Base-by-base conservation (phyloP, 2,888 invertebrate genomes). In the Lamellibrachia satsuma region DNA sequence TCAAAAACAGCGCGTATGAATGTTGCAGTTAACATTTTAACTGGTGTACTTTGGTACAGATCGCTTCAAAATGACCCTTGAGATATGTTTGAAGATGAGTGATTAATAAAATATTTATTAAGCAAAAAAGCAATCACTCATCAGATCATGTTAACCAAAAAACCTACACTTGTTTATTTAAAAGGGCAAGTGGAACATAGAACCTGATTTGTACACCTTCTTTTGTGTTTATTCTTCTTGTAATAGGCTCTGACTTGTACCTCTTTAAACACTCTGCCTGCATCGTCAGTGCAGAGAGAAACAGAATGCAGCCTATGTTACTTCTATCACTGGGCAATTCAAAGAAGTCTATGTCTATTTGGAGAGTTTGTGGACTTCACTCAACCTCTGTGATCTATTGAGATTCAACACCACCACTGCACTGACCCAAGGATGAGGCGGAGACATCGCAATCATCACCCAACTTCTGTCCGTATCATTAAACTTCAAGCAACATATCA, bases 361-460 rank as follows among this genome's bases (percentile, higher is more conserved):
- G 22, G 75, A 75, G 75, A 75, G 75, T 15, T 75, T 75, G 75
- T 75, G 75, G 75, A 75, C 75, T 75, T 75, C n/a, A 75, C 75
- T 75, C 75, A 15, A 75, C 9, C 55, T 9, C 39, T 22, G 22
- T 75, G 15, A 75, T n/a, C 75, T 22, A n/a, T 75, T 75, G 75
- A 75, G 39, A 39, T 22, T 75, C 6, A n/a, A 75, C 75, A 75
- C 22, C 75, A 75, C 22, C 75, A 75, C 22, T 6, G 22, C 22
- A 3, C 75, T 75, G 75, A 75, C 75, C 75, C 75, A 22, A 22
- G 22, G 75, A 75, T n/a, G n/a, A 75, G 75, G 4, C 75, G n/a
- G 75, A 75, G 75, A 75, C 60, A 60, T 60, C 75, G 6, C 75
- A 15, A 2, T 6, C 6, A 75, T 22, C 22, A 15, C 39, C 39